Evolutionary conservation across 2,113 vertebrate genomes (phyloP).

Genomic region (Cynoglossus semilaevis): DNA sequence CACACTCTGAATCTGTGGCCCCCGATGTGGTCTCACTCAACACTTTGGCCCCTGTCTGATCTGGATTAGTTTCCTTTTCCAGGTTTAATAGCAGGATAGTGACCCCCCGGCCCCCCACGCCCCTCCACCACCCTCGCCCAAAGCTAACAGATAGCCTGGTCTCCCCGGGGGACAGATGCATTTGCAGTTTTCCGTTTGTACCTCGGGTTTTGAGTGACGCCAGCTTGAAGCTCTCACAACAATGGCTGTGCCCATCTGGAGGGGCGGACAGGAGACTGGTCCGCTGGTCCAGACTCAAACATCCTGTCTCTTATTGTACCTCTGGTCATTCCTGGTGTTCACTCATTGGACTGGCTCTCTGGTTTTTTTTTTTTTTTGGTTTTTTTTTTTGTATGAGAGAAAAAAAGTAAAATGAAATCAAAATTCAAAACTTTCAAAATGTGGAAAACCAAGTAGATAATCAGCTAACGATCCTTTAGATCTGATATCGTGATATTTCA

Average conservation of each 20-base stretch:
- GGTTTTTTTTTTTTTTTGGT: too few relatives aligned
- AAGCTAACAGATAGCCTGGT: constrained; percentile 54
- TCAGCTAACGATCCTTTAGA: too few relatives aligned
- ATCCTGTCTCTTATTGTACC: constrained; percentile 14
- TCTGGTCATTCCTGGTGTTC: too few relatives aligned
- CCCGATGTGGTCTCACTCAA: constrained; percentile 74
- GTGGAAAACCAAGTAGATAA: too few relatives aligned
- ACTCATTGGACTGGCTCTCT: too few relatives aligned
- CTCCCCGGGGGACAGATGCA: constrained; percentile 61
- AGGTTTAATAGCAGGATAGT: too few relatives aligned
- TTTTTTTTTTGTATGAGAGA: not conserved
- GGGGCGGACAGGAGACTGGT: constrained; percentile 39
- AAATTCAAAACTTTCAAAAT: too few relatives aligned
- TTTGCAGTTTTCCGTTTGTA: constrained; percentile 3
- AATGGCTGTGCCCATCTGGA: constrained; percentile 49
- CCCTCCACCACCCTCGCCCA: constrained; percentile 60
- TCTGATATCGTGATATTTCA: too few relatives aligned
- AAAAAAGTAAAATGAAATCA: too few relatives aligned
- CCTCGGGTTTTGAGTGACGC: constrained; percentile 39
- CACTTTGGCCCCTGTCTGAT: constrained; percentile 70
- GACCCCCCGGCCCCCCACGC: too few relatives aligned
- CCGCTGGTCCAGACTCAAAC: constrained; percentile 20
- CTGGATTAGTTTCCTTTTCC: constrained; percentile 77
- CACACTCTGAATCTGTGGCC: constrained; percentile 47
- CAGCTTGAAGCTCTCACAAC: constrained; percentile 64